These are phyloP conservation scores for Ecdyonurus torrentis DNA, from an alignment of 2,888 invertebrate genomes.

Conservation along the genomic window DNA sequence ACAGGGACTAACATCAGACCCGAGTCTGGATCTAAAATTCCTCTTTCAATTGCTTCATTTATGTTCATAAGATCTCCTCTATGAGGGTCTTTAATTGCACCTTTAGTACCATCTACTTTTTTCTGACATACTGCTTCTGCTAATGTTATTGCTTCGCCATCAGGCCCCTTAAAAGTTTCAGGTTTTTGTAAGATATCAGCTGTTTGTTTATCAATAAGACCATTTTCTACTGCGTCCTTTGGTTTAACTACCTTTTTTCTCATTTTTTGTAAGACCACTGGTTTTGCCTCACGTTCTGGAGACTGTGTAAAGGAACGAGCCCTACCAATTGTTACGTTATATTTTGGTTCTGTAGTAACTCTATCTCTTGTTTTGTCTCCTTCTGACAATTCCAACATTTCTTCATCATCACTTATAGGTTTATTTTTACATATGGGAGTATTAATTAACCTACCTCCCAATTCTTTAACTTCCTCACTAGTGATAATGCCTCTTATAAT, in stretches of 20 bases:
- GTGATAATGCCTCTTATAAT: constrained; percentile 37
- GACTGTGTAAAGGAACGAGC: constrained; percentile 36
- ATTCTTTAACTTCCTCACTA: constrained; percentile 30
- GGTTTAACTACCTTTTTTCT: constrained; percentile 58
- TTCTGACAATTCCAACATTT: constrained; percentile 28
- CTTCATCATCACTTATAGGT: constrained; percentile 19
- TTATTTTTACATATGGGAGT: too few species aligned
- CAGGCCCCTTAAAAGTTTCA: constrained; percentile 34
- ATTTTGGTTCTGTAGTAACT: constrained; percentile 45
- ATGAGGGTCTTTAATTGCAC: constrained; percentile 68
- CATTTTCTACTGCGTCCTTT: constrained; percentile 57
- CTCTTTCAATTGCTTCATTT: constrained; percentile 65
- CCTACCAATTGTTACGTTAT: constrained; percentile 42
- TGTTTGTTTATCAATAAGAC: constrained; percentile 60
- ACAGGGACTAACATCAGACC: constrained; percentile 63
- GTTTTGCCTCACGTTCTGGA: constrained; percentile 45
- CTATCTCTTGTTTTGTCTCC: constrained; percentile 39
- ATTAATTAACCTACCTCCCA: too few species aligned
- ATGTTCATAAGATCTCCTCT: constrained; percentile 64
- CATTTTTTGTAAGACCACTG: constrained; percentile 57
- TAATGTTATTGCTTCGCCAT: constrained; percentile 47
- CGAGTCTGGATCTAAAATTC: constrained; percentile 55
- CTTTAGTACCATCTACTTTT: constrained; percentile 52
- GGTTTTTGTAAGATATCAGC: constrained; percentile 48
- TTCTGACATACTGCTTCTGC: constrained; percentile 55